phyloP scores from a whole-genome alignment of 2,113 vertebrate genomes.

The Laterallus jamaicensis region DNA sequence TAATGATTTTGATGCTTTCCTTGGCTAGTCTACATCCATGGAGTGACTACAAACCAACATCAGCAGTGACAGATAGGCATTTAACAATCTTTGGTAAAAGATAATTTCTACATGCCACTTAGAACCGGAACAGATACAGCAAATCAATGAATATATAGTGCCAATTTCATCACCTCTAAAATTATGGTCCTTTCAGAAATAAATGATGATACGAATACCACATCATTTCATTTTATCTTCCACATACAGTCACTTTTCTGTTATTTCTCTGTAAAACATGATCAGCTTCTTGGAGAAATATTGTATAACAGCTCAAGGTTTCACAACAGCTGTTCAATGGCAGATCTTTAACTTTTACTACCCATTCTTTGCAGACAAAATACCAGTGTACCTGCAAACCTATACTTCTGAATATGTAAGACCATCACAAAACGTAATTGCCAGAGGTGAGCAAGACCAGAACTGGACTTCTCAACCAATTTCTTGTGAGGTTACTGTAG shows the following conservation, averaged over 20 bases:
- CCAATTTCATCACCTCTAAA: slow-evolving; percentile 65
- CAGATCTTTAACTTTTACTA: slow-evolving; percentile 38
- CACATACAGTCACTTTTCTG: slow-evolving; percentile 19
- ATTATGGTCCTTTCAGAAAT: slow-evolving; percentile 60
- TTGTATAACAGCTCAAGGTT: slow-evolving; percentile 56
- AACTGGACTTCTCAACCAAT: neutral
- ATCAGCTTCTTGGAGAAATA: slow-evolving; percentile 50
- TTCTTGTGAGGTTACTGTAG: neutral
- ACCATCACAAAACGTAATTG: slow-evolving; percentile 13
- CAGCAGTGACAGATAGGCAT: slow-evolving; percentile 41
- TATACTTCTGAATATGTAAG: neutral
- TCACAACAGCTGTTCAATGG: slow-evolving; percentile 37
- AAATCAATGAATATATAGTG: slow-evolving; percentile 67
- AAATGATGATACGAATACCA: slow-evolving; percentile 17
- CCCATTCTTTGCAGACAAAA: neutral
- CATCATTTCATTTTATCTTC: slow-evolving; percentile 68
- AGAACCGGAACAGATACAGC: slow-evolving; percentile 11
- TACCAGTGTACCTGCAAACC: neutral
- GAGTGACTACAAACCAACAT: slow-evolving; percentile 12
- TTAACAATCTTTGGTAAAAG: slow-evolving; percentile 56
- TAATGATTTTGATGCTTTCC: slow-evolving; percentile 25
- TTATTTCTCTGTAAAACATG: slow-evolving; percentile 55
- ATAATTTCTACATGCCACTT: slow-evolving; percentile 60
- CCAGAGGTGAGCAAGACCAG: neutral
- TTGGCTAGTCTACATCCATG: neutral